These are phyloP conservation scores for Cecidostiba fungosa DNA, from an alignment of 2,888 invertebrate species.

Conservation along the genomic window DNA sequence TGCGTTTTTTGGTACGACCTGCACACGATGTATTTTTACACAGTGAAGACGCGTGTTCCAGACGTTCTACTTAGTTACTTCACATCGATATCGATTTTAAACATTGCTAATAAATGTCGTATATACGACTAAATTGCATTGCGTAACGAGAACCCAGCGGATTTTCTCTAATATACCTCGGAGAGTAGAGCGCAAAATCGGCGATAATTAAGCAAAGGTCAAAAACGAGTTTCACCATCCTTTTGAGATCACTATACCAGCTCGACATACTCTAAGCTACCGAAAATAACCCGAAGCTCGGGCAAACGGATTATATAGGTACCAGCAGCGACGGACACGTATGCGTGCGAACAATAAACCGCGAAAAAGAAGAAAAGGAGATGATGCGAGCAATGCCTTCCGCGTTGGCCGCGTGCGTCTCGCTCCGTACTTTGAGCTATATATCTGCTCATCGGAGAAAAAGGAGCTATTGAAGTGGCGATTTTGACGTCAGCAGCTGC, in stretches of 20 bases:
- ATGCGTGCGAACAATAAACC: not conserved
- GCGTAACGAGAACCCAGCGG: no score
- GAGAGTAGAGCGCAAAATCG: not conserved
- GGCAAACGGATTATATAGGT: not conserved
- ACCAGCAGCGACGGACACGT: not conserved
- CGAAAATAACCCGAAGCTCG: slow-evolving; percentile 1
- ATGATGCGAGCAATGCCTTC: slow-evolving; percentile 43
- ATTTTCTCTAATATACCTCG: no score
- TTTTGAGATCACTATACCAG: not conserved
- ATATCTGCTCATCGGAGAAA: not conserved
- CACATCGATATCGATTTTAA: not conserved
- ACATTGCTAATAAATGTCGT: no score
- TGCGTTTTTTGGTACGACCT: slow-evolving; percentile 8
- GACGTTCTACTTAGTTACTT: slow-evolving; percentile 19
- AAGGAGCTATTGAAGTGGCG: not conserved
- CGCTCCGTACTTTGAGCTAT: not conserved
- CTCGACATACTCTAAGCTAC: not conserved
- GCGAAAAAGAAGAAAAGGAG: not conserved
- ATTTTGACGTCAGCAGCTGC: not conserved
- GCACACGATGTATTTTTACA: slow-evolving; percentile 38
- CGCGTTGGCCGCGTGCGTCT: slow-evolving; percentile 41
- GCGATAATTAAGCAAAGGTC: slow-evolving; percentile 42
- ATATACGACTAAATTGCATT: no score
- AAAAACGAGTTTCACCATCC: slow-evolving; percentile 35
- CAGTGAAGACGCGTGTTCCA: slow-evolving; percentile 25